A percentile compares a stretch with the other conserved stretches of the same genome.
Evolutionary conservation across 2,888 invertebrate genomes (phyloP).

Genomic region (Arge pagana): DNA sequence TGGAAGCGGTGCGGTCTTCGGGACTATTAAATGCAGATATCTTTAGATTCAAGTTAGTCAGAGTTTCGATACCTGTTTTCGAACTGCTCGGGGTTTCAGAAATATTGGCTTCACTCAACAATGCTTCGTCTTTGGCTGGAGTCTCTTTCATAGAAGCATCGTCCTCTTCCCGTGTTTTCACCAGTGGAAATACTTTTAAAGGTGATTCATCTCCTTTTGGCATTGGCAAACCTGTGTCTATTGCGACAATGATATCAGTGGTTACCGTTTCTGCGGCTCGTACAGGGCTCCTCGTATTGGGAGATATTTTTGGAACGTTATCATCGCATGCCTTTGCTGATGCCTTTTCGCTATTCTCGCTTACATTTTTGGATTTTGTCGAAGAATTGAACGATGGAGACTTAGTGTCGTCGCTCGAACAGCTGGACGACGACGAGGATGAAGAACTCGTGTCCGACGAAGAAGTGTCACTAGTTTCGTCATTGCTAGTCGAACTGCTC

Average conservation of each 20-base stretch:
- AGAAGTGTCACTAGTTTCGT: conserved; percentile 30
- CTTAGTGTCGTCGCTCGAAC: conserved; percentile 30
- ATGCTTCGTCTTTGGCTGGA: conserved; percentile 47
- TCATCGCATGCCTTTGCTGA: no score
- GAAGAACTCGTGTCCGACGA: conserved; percentile 38
- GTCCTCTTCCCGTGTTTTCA: conserved; percentile 28
- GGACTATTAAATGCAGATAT: conserved; percentile 44
- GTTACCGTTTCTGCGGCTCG: not conserved
- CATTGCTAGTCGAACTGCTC: conserved; percentile 33
- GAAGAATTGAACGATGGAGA: conserved; percentile 28
- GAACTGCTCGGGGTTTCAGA: conserved; percentile 53
- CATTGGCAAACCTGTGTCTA: not conserved
- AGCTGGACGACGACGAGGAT: conserved; percentile 35
- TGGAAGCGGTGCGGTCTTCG: conserved; percentile 23
- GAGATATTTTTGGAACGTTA: conserved; percentile 21
- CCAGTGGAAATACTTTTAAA: conserved; percentile 41
- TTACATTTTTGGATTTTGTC: conserved; percentile 23
- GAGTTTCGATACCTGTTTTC: conserved; percentile 44
- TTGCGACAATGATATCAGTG: not conserved
- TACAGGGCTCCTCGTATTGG: not conserved
- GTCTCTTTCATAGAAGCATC: conserved; percentile 40
- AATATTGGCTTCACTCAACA: conserved; percentile 44
- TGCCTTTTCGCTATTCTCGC: conserved; percentile 30
- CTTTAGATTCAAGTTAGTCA: conserved; percentile 48
- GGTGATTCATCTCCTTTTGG: conserved; percentile 40